Percentiles rank a stretch among this genome's conserved stretches.
These are phyloP conservation scores for Cyprinus carpio DNA, from an alignment of 2,113 vertebrate genomes.

Conservation along the genomic window DNA sequence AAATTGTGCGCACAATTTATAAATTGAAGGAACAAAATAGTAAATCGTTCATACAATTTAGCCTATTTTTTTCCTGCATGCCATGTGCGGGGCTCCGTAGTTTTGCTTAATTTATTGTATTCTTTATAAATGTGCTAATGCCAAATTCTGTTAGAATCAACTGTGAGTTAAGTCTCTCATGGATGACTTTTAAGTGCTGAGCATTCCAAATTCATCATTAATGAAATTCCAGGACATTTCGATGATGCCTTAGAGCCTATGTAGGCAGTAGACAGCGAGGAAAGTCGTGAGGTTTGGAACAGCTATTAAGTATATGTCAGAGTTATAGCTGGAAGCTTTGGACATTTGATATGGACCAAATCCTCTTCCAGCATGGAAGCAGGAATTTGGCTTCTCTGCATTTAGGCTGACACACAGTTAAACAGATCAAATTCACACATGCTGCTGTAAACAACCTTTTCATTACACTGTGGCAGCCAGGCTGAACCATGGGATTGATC, in stretches of 20 bases:
- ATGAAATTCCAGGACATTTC: background rate
- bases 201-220: background rate
- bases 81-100: too few species aligned
- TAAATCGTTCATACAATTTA: too few species aligned
- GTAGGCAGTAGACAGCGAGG: conserved; percentile 1
- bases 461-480: conserved; percentile 22
- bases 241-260: background rate
- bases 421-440: conserved; percentile 23
- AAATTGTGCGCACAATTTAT: too few species aligned
- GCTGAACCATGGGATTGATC: conserved; percentile 29
- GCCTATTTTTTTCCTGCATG: too few species aligned
- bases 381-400: background rate
- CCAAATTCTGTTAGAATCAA: background rate
- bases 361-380: background rate
- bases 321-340: background rate
- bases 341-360: background rate
- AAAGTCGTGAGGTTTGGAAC: background rate
- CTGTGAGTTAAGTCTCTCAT: background rate
- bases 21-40: too few species aligned
- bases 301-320: conserved; percentile 2
- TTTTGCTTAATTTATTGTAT: background rate
- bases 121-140: background rate
- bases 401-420: conserved; percentile 15
- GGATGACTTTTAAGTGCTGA: background rate
- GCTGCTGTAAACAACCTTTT: background rate